A percentile compares a stretch with the other conserved stretches of the same genome.
Evolutionary conservation across 2,888 invertebrate species (phyloP).

Genomic region (Ephialtes manifestator): DNA sequence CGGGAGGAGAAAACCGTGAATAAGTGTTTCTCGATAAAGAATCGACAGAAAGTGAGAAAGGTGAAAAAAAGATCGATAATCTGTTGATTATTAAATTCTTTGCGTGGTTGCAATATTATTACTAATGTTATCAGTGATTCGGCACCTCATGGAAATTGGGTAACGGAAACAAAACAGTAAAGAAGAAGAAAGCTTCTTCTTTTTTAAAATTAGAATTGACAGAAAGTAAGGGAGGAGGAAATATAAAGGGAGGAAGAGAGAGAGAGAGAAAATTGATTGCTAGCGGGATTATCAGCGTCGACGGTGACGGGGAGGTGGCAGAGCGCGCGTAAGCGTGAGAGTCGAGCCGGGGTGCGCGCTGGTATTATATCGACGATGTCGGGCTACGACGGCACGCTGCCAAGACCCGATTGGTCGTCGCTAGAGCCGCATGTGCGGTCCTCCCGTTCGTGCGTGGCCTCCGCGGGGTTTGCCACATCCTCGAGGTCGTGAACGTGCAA

Average conservation of each 20-base stretch:
- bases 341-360: constrained; percentile 53
- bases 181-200: not conserved
- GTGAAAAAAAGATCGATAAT: no score
- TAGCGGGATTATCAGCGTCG: constrained; percentile 10
- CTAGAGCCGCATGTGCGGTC: constrained; percentile 73
- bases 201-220: not conserved
- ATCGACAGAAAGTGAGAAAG: no score
- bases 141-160: not conserved
- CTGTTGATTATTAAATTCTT: not conserved
- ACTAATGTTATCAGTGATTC: not conserved
- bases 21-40: no score
- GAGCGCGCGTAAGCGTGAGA: constrained; percentile 29
- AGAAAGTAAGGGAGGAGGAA: not conserved
- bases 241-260: not conserved
- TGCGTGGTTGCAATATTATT: not conserved
- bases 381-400: constrained; percentile 74
- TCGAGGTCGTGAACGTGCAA: constrained; percentile 44
- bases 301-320: not conserved
- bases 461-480: constrained; percentile 47
- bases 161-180: not conserved
- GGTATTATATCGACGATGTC: constrained; percentile 76
- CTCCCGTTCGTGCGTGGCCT: constrained; percentile 65
- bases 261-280: constrained; percentile 14
- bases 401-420: constrained; percentile 75
- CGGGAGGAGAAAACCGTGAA: no score